These are phyloP conservation scores for Psittacula echo DNA, from an alignment of 2,797 vertebrate genomes.

Conservation along the genomic window DNA sequence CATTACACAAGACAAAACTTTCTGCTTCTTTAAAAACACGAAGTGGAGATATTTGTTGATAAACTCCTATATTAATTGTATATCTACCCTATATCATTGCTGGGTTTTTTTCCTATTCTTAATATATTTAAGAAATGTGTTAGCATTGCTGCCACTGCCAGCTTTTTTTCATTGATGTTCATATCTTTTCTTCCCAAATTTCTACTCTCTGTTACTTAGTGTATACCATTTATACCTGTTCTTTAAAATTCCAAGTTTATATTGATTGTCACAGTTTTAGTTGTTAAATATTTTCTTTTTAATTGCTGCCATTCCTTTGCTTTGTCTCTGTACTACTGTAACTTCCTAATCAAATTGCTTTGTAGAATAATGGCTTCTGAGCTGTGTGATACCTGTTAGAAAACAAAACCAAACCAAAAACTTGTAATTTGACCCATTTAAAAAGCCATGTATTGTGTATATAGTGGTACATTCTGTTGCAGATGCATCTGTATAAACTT, in stretches of 20 bases:
- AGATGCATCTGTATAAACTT: not conserved
- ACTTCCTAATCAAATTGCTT: not conserved
- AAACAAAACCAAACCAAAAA: not conserved
- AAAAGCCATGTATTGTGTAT: not conserved
- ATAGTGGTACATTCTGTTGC: not conserved
- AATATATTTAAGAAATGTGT: not conserved
- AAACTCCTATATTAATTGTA: not conserved
- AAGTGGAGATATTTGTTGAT: not conserved
- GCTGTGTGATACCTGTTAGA: fast-evolving
- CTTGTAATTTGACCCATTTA: not conserved
- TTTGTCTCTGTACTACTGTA: not conserved
- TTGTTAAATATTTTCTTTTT: not conserved
- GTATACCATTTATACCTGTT: not conserved
- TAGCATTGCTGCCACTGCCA: not conserved
- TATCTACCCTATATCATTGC: not conserved
- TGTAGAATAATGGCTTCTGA: not conserved
- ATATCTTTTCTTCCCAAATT: not conserved
- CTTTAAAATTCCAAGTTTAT: not conserved
- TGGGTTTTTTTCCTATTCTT: not conserved
- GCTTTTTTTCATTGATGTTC: not conserved
- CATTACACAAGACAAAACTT: not conserved
- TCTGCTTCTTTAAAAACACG: not conserved
- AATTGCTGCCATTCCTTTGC: not conserved
- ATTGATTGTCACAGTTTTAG: not conserved
- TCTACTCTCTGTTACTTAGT: not conserved